Base-by-base conservation (phyloP, 2,113 vertebrate genomes). In the Grammomys dolichurus region DNA sequence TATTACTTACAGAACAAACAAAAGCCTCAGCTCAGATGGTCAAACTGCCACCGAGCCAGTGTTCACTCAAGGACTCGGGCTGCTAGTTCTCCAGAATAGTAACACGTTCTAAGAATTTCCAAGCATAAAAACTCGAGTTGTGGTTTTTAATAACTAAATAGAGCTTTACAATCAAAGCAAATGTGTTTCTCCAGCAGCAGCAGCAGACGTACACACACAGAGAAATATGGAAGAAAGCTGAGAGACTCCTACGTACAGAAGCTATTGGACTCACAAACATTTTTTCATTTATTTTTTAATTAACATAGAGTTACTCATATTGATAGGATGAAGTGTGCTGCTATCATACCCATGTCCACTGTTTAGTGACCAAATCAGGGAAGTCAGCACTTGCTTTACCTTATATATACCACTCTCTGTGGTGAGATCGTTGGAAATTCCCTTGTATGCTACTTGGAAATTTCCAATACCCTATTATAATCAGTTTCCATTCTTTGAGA, bases 21-120 rank as follows among this genome's bases (percentile, higher is more conserved):
- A 60, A 91, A 85, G 84, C 33, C 54, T 84, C 36, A 4, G 31
- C 78, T 69, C 31, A 58, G 72, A 3, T 40, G 69, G 46, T 90
- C 72, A 92, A 95, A 82, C 82, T 84, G 46, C 89, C 67, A 20
- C 81, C 16, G 36, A 58, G 80, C 33, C 65, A 80, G 60, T 67
- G 69, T 80, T 77, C 75, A 10, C 28, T 54, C 56, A 7, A 24
- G 24, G 16, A 26, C 51, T 90, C 91, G 67, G 75, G 36, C 92
- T 93, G 87, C 69, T 70, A 88, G 93, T 77, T 17, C 20, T 51
- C 36, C 51, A 13, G 28, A 14, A 86, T 87, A 85, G 75, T 11
- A 91, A 88, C 46, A 93, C 28, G 63, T 92, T 96, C 95, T 72
- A 69, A 95, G n/a, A 7, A 87, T 96, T 96, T 92, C 40, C 60